Base-by-base conservation (phyloP, 2,113 vertebrate species). In the Zeus faber region DNA sequence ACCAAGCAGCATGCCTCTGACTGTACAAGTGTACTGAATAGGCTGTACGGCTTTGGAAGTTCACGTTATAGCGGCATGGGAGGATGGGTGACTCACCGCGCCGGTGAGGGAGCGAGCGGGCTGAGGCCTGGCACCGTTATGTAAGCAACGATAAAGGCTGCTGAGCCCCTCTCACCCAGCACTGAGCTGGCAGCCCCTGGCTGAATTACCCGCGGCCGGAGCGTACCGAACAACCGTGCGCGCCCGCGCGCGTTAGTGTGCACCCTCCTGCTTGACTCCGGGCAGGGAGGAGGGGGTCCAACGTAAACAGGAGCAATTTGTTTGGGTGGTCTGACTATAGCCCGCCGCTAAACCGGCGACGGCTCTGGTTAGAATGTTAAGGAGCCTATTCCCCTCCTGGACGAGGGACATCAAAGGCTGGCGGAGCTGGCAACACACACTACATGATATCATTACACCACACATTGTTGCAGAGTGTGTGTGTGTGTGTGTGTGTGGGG, bases 311-410 rank as follows among this genome's bases (percentile, higher is more conserved):
- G 53, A 70, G 67, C 22, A 22, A 79, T 83, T 86, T 82, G 78
- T 85, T 82, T 82, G 78, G 79, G 77, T 81, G 81, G 83, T 84
- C 76, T 77, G 59, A 75, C 80, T 76, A 76, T 79, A 79, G 77
- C 69, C 51, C 13, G 24, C 60, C 46, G 67, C 81, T 85, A 83
- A 88, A 83, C 73, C 70, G 67, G 56, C 70, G 60, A 62, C 21
- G 13, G 49, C 74, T 81, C 71, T 72, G 79, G 70, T 80, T 69
- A 63, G 76, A 85, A 87, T 84, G 72, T 67, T 84, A 86, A 87
- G 74, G 69, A 84, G 77, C 54, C 66, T 59, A 70, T 76, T 77
- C 53, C 65, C 74, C 73, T 74, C 52, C 56, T 83, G 79, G 68
- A 85, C 76, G 62, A 65, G 79, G 61, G 13, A 87, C 80, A 84